These are phyloP conservation scores for Hestina assimilis DNA, from an alignment of 1,140 invertebrate species.

Conservation along the genomic window DNA sequence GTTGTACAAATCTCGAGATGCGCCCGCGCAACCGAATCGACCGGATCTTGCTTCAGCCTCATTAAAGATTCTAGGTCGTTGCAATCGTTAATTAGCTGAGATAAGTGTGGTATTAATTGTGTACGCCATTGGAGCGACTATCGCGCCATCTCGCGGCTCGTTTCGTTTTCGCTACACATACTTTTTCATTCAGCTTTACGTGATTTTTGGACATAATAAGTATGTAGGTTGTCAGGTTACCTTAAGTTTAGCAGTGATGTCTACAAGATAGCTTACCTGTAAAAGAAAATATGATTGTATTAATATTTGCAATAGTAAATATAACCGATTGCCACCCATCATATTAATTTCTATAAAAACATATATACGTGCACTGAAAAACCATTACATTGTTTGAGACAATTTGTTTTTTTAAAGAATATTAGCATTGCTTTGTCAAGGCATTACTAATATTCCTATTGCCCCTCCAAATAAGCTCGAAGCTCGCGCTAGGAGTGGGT, in stretches of 20 bases:
- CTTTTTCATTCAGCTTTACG: slow-evolving; percentile 22
- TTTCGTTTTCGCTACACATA: slow-evolving; percentile 37
- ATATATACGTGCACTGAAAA: too few relatives aligned
- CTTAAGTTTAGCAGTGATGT: not conserved
- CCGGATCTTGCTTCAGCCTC: slow-evolving; percentile 70
- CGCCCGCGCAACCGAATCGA: slow-evolving; percentile 38
- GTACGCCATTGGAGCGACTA: slow-evolving; percentile 62
- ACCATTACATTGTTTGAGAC: too few relatives aligned
- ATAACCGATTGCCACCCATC: too few relatives aligned
- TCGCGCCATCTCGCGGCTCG: slow-evolving; percentile 59
- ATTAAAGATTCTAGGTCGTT: slow-evolving; percentile 75
- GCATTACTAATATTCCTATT: too few relatives aligned
- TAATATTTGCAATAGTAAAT: too few relatives aligned
- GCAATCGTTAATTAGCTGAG: slow-evolving; percentile 73
- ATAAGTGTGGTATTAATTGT: slow-evolving; percentile 74
- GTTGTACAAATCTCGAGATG: slow-evolving; percentile 23
- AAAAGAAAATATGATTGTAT: not conserved
- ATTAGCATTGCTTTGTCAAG: too few relatives aligned
- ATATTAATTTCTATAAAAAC: too few relatives aligned
- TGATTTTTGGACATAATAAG: slow-evolving; percentile 1
- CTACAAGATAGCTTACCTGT: slow-evolving; percentile 8
- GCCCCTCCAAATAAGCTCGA: too few relatives aligned
- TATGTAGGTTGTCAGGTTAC: not conserved
- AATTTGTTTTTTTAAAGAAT: too few relatives aligned
- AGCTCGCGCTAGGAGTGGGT: too few relatives aligned